Conservation (phyloP, 2,113 vertebrate species). For the Carettochelys insculpta region DNA sequence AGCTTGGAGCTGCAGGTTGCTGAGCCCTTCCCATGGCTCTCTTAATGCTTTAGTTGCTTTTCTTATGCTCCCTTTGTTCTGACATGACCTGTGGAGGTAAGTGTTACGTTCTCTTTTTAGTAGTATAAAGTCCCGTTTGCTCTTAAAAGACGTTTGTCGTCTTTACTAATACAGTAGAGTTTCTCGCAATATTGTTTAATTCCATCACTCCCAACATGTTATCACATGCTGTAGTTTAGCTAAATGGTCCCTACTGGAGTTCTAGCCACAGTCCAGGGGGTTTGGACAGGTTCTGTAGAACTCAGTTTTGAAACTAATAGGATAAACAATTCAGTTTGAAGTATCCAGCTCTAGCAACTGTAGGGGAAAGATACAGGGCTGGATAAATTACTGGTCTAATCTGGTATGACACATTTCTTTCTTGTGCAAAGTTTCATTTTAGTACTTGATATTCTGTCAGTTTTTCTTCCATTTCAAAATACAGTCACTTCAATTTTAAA, state of each 20-base stretch:
- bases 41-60: background rate
- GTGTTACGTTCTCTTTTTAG: background rate
- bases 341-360: background rate
- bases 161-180: background rate
- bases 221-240: no score
- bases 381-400: background rate
- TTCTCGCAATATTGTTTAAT: background rate
- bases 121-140: accelerated
- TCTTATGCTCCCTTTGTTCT: background rate
- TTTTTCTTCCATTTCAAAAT: background rate
- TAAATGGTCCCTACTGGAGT: background rate
- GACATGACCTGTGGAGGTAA: accelerated
- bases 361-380: background rate
- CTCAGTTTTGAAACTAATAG: background rate
- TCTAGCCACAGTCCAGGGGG: background rate
- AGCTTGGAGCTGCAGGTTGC: no score
- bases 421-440: background rate
- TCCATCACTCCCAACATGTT: background rate
- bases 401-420: background rate
- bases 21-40: accelerated
- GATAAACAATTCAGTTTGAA: background rate
- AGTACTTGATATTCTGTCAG: background rate
- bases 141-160: background rate
- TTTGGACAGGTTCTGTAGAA: background rate
- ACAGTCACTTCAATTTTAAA: background rate